These are phyloP conservation scores for Melanotaenia parkinsoni DNA, from an alignment of 2,797 vertebrate species.

Conservation along the genomic window DNA sequence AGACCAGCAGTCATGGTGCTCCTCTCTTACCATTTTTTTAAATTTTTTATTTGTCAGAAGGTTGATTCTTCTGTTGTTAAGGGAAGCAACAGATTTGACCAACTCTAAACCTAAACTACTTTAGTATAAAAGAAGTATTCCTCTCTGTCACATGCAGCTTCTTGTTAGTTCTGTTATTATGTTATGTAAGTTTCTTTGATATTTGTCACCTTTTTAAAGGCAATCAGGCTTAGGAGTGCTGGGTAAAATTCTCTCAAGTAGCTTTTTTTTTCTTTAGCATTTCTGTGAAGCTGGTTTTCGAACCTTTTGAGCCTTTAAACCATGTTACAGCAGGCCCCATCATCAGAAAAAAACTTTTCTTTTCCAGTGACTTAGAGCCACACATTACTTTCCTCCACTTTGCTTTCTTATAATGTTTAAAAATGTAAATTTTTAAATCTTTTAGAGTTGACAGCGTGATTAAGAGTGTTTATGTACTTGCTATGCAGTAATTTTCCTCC, in stretches of 20 bases:
- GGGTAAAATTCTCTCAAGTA: constrained; percentile 27
- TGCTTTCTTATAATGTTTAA: constrained; percentile 1
- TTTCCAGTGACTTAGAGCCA: constrained; percentile 19
- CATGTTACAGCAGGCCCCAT: constrained; percentile 26
- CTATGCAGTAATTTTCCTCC: constrained; percentile 7
- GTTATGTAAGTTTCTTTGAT: constrained; percentile 19
- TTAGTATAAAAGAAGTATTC: neutral
- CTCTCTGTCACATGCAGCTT: constrained; percentile 22
- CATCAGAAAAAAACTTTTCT: constrained; percentile 15
- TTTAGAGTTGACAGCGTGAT: neutral
- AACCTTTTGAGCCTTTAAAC: constrained; percentile 38
- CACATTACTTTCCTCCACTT: constrained; percentile 2
- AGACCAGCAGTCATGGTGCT: neutral
- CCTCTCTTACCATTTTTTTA: neutral
- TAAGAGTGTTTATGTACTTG: constrained; percentile 15
- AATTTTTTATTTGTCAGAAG: neutral
- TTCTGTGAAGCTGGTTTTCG: constrained; percentile 32
- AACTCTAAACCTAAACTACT: neutral
- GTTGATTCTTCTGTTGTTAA: neutral
- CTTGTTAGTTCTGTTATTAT: constrained; percentile 11
- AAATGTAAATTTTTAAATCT: neutral
- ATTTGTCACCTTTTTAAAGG: constrained; percentile 59
- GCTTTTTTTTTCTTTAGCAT: neutral
- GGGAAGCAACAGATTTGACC: constrained; percentile 9
- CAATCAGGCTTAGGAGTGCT: constrained; percentile 37